Evolutionary conservation across 2,113 vertebrate genomes (phyloP).

Genomic region (Sinocyclocheilus anshuiensis): DNA sequence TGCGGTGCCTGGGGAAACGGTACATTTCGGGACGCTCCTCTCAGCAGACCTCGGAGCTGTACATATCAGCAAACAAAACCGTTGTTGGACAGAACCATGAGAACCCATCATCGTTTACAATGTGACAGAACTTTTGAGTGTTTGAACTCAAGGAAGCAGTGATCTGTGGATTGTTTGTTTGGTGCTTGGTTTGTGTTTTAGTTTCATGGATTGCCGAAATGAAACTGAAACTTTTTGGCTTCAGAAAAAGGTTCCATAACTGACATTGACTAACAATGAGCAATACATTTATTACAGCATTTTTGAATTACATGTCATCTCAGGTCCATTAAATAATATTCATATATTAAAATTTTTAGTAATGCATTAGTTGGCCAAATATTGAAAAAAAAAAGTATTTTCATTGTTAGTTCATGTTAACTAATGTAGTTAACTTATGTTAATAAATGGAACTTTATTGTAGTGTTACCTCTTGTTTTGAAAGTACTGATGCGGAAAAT

Average conservation of each 20-base stretch:
- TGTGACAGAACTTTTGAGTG: conserved; percentile 2
- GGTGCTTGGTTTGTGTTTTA: background rate
- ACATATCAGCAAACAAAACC: conserved; percentile 69
- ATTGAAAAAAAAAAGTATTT: background rate
- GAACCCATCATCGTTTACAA: conserved; percentile 81
- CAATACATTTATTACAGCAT: background rate
- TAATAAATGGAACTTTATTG: background rate
- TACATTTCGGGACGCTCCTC: conserved; percentile 69
- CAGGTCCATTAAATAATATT: background rate
- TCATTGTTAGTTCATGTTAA: background rate
- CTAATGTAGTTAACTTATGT: background rate
- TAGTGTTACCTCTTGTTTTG: background rate
- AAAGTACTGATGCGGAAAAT: background rate
- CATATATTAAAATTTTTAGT: background rate
- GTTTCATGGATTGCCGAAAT: background rate
- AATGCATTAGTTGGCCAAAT: background rate
- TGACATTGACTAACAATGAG: background rate
- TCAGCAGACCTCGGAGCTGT: conserved; percentile 72
- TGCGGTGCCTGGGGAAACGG: conserved; percentile 78
- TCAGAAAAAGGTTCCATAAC: background rate
- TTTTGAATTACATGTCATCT: background rate
- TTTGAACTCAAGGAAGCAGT: background rate
- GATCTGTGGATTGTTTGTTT: background rate
- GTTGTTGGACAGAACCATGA: conserved; percentile 72
- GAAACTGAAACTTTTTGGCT: background rate